phyloP scores from a whole-genome alignment of 2,888 invertebrate species.

The Iphiclides podalirius region DNA sequence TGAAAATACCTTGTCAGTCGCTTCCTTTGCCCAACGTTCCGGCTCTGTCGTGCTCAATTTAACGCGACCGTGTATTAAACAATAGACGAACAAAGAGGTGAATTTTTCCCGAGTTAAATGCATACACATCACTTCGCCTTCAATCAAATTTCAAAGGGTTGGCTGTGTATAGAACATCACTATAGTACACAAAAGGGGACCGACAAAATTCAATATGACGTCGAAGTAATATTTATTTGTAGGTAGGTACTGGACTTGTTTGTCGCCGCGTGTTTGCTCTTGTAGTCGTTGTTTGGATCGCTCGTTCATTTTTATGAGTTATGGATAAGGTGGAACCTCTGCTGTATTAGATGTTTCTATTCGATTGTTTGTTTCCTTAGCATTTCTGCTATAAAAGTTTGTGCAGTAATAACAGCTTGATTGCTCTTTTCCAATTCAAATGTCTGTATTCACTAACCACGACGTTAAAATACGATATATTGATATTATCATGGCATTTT shows the following conservation, averaged over 20 bases:
- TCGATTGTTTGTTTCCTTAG: slow-evolving; percentile 48
- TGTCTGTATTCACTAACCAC: too few relatives aligned
- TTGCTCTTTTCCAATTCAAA: slow-evolving; percentile 9
- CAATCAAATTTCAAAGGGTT: slow-evolving; percentile 23
- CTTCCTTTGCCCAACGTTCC: slow-evolving; percentile 31
- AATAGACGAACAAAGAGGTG: slow-evolving; percentile 17
- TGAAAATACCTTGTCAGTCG: slow-evolving; percentile 72
- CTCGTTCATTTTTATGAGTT: slow-evolving; percentile 74
- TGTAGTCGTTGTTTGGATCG: slow-evolving; percentile 54
- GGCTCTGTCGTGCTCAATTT: slow-evolving; percentile 27
- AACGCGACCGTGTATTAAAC: slow-evolving; percentile 23
- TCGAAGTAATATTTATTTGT: slow-evolving; percentile 29
- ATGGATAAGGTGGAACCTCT: slow-evolving; percentile 63
- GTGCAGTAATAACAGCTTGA: slow-evolving; percentile 7
- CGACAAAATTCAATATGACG: slow-evolving; percentile 24
- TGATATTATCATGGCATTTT: too few relatives aligned
- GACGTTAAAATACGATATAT: too few relatives aligned
- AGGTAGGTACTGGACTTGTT: slow-evolving; percentile 39
- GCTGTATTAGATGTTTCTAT: slow-evolving; percentile 56
- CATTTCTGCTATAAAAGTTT: slow-evolving; percentile 19
- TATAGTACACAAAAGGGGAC: slow-evolving; percentile 19
- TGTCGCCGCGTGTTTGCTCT: slow-evolving; percentile 54
- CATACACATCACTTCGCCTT: slow-evolving; percentile 18
- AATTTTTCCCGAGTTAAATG: slow-evolving; percentile 11
- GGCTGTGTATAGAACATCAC: slow-evolving; percentile 23